phyloP scores from a whole-genome alignment of 2,888 invertebrate genomes.

The Metellina segmentata region DNA sequence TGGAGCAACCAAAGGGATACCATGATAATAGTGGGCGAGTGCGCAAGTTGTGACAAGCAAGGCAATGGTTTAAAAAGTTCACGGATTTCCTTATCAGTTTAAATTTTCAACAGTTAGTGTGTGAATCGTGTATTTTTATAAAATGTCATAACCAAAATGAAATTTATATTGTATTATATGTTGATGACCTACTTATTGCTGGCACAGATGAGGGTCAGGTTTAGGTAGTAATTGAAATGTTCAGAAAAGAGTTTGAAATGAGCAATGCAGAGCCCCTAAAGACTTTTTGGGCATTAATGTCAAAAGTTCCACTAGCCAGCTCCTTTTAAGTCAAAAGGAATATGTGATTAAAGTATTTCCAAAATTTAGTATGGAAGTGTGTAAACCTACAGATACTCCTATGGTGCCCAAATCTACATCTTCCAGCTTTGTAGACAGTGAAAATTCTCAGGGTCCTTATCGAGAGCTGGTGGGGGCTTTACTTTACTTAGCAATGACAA shows the following conservation, averaged over 20 bases:
- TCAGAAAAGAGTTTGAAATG: conserved; percentile 44
- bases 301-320: background rate
- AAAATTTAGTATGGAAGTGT: conserved; percentile 30
- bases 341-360: conserved; percentile 32
- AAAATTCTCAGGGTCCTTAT: conserved; percentile 20
- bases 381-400: conserved; percentile 32
- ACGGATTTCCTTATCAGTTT: conserved; percentile 41
- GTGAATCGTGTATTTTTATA: conserved; percentile 34
- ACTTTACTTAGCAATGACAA: no score
- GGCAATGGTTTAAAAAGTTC: conserved; percentile 41
- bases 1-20: no score
- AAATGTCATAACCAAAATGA: conserved; percentile 25
- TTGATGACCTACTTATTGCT: conserved; percentile 34
- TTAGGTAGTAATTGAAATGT: background rate
- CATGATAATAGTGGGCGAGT: conserved; percentile 22
- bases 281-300: conserved; percentile 10
- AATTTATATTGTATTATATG: conserved; percentile 37
- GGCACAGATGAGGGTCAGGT: background rate
- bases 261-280: conserved; percentile 17
- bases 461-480: conserved; percentile 32
- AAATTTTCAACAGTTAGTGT: conserved; percentile 52
- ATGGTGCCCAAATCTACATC: conserved; percentile 21
- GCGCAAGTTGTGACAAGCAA: no score
- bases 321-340: conserved; percentile 14
- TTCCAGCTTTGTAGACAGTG: conserved; percentile 25